phyloP scores from a whole-genome alignment of 1,140 invertebrate genomes.

The Panagrolaimus sp. region DNA sequence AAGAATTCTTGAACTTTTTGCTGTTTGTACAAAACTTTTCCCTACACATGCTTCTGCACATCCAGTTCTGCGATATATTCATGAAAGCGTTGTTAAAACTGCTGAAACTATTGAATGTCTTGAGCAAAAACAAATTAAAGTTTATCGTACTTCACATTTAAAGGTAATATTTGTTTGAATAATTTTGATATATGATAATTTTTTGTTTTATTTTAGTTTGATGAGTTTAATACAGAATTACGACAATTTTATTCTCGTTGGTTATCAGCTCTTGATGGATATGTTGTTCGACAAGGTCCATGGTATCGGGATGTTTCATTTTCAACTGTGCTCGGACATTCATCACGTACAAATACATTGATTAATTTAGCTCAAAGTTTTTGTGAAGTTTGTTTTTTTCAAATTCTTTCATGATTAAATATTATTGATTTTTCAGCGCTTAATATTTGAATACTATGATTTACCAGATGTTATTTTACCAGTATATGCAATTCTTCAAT shows the following conservation, averaged over 20 bases:
- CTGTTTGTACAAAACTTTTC: neutral
- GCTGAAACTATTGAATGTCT: neutral
- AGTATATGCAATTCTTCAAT: slow-evolving; percentile 6
- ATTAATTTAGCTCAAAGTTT: neutral
- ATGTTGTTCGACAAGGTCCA: neutral
- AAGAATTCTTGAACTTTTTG: neutral
- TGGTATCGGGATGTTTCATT: neutral
- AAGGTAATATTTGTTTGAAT: neutral
- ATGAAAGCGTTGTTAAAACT: neutral
- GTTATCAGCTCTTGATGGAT: neutral
- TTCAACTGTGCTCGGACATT: neutral
- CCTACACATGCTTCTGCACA: neutral
- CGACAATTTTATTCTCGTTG: neutral
- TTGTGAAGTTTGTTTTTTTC: neutral
- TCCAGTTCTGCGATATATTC: neutral
- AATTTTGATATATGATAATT: too few relatives aligned
- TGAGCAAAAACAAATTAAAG: neutral
- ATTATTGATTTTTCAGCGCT: slow-evolving; percentile 20
- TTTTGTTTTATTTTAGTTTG: neutral
- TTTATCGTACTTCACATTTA: neutral
- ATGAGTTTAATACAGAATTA: neutral
- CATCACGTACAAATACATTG: neutral
- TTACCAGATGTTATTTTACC: slow-evolving; percentile 30
- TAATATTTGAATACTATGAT: slow-evolving; percentile 20
- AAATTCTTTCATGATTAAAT: neutral